These are phyloP conservation scores for Decapterus maruadsi DNA, from an alignment of 2,797 vertebrate species.

Conservation along the genomic window DNA sequence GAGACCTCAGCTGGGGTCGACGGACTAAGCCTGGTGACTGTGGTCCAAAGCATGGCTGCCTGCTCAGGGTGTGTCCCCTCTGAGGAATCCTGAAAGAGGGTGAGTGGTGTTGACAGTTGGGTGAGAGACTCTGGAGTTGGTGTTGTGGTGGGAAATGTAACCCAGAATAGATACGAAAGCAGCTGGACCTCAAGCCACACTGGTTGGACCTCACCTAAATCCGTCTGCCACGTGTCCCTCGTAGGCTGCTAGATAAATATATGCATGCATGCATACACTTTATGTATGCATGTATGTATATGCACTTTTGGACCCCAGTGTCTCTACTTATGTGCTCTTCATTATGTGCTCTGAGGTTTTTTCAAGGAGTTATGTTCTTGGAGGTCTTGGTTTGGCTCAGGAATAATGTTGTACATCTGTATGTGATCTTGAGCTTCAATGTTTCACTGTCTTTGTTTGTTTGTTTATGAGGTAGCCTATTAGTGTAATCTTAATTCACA, in stretches of 20 bases:
- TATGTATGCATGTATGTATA: conserved; percentile 12
- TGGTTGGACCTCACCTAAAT: conserved; percentile 71
- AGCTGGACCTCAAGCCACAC: conserved; percentile 69
- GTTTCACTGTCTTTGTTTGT: neutral
- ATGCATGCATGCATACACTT: conserved; percentile 12
- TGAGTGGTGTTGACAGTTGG: conserved; percentile 40
- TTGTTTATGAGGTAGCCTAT: neutral
- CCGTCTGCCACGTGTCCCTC: conserved; percentile 65
- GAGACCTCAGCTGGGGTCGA: conserved; percentile 51
- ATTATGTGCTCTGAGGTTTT: neutral
- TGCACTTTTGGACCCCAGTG: neutral
- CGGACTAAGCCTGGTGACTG: conserved; percentile 57
- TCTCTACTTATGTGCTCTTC: conserved; percentile 2
- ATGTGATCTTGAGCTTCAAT: neutral
- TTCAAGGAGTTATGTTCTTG: neutral
- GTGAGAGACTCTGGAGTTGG: conserved; percentile 52
- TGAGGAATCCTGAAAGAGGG: conserved; percentile 57
- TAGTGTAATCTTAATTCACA: neutral
- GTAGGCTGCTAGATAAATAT: conserved; percentile 49
- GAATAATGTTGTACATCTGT: neutral
- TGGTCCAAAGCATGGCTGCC: conserved; percentile 56
- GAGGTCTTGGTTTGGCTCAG: neutral
- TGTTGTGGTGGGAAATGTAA: conserved; percentile 63
- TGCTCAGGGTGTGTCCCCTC: conserved; percentile 67
- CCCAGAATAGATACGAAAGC: conserved; percentile 70